Conservation (phyloP, 2,888 invertebrate genomes). For the Diogma glabrata region DNA sequence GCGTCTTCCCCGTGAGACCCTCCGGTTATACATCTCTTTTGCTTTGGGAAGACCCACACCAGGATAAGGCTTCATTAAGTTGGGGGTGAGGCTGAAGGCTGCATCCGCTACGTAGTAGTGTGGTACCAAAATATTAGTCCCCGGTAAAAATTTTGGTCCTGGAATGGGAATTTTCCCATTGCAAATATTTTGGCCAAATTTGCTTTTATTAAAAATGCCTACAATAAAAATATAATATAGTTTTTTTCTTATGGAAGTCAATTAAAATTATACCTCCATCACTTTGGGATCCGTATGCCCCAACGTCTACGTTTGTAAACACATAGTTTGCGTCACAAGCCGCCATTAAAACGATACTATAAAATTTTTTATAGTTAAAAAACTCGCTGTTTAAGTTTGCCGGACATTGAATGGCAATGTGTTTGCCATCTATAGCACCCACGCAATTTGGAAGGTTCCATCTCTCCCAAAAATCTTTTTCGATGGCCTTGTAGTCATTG, state of each 20-base stretch:
- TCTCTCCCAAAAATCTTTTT: slow-evolving; percentile 10
- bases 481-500: slow-evolving; percentile 9
- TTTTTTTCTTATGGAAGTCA: too few relatives aligned
- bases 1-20: background rate
- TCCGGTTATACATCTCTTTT: background rate
- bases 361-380: slow-evolving; percentile 26
- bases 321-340: slow-evolving; percentile 24
- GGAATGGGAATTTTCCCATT: background rate
- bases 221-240: too few relatives aligned
- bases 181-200: background rate
- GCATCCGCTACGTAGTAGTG: background rate
- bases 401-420: slow-evolving; percentile 23
- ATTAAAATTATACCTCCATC: too few relatives aligned
- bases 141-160: background rate
- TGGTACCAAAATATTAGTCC: background rate
- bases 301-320: slow-evolving; percentile 27
- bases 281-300: slow-evolving; percentile 24
- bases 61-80: background rate
- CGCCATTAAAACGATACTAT: slow-evolving; percentile 25
- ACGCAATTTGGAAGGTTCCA: slow-evolving; percentile 22
- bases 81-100: background rate
- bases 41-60: background rate
- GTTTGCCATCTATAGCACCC: slow-evolving; percentile 26
- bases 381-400: slow-evolving; percentile 22
- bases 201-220: background rate